Evolutionary conservation across 1,140 invertebrate species (phyloP), one percentile per base, ranked within the genome.

Genomic region (Drosophila kikkawai): DNA sequence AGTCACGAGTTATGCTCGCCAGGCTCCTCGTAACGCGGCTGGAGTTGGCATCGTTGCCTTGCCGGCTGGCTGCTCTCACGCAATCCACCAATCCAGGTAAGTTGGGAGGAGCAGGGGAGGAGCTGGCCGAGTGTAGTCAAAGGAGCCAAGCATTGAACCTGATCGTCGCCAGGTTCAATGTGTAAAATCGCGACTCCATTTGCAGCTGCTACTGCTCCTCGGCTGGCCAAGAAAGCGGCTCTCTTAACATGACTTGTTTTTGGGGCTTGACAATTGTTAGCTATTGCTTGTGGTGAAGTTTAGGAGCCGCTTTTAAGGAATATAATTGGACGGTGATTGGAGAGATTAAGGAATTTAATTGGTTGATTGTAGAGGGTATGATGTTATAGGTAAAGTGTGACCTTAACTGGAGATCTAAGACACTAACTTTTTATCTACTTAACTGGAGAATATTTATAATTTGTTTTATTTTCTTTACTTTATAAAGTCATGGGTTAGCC

Each of bases 61-160:
- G 71, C 76, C 70, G 76, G 57, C 80, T 82, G 68, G 68, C 39
- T 82, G 79, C 55, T 79, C 78, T 74, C 73, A 75, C 75, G 75
- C 79, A 70, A 80, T 55, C 76, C 34, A 1, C 51, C 75, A 36
- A 47, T 9, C 34, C 44, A 57, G 79, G 53, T 34, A 41, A n/a
- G n/a, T 29, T 29, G 9, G 15, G 44, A 34, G 45, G 26, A n/a
- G 53, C 34, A 8, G 22, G 22, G 39, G 22, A n/a, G 32, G 4
- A 7, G 51, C 17, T 19, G 19, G 9, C 39, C 4, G 48, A 50
- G 48, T 36, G 57, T 8, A 73, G 17, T 36, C 47, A 13, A 64
- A 75, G 69, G 76, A 61, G 59, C 45, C 45, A 57, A 67, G 64
- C 84, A 83, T 88, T 87, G 83, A 88, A 88, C 83, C 80, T 87